Base-by-base conservation (phyloP, 2,113 vertebrate genomes). In the Chaenocephalus aceratus region DNA sequence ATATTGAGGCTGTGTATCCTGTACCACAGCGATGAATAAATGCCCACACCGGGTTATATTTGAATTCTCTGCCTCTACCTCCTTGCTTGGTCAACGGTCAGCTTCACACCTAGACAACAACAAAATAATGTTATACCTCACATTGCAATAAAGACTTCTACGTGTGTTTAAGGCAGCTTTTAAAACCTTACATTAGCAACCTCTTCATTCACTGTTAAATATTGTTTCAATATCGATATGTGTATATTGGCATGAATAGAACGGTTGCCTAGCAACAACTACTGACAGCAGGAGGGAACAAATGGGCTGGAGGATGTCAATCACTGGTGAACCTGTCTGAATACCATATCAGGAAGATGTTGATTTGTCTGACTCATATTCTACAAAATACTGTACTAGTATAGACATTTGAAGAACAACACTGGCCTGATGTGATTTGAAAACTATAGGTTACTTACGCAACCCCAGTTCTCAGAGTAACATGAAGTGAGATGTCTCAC, bases 191-290 rank as follows among this genome's bases (percentile, higher is more conserved):
- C 12, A 12, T 64, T 13, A n/a, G 3, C n/a, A 41, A 41, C 18
- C 18, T 21, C 6, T 45, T 46, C 41, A 48, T 6, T 65, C 52
- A 57, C 41, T 21, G 5, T 36, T 67, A 6, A 54, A 34, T 23
- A 65, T 13, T 62, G 10, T 56, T 61, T 75, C 30, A 41, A 64
- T 30, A 61, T 5, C 13, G 10, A 65, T 48, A 26, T 78, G 34
- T 57, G 62, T 34, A 74, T 74, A 13, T 48, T 44, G 69, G n/a
- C 51, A 58, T 63, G 34, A 26, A 34, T 9, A 10, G 36, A 67
- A 36, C 26, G 54, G 76, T 79, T 79, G 52, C 75, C 41, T 45
- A 30, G 82, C 58, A 75, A 69, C 66, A 10, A 12, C 7, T 23
- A 23, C 66, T 44, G 34, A 23, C 51, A 54, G 18, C 51, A 53